Evolutionary conservation across 1,140 invertebrate genomes (phyloP).

Genomic region (Aphaenogaster floridana): DNA sequence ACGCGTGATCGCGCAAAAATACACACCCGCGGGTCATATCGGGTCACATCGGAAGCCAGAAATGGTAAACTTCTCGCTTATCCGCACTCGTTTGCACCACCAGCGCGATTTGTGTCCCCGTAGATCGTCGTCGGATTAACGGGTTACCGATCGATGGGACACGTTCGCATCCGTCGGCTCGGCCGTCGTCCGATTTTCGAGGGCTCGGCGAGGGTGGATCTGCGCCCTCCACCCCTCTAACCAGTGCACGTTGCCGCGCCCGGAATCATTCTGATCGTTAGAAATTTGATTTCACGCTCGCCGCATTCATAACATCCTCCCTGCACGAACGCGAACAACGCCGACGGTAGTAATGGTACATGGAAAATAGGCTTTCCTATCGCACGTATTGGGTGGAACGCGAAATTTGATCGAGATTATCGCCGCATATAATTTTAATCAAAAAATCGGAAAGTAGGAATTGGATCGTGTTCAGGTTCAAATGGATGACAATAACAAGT

Average conservation of each 20-base stretch:
- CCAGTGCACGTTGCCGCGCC: constrained; percentile 12
- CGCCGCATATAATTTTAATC: neutral
- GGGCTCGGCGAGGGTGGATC: neutral
- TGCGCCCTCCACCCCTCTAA: constrained; percentile 13
- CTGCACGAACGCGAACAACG: constrained; percentile 68
- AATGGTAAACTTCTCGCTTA: constrained; percentile 46
- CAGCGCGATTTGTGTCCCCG: constrained; percentile 43
- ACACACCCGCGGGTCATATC: constrained; percentile 1
- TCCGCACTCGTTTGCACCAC: constrained; percentile 47
- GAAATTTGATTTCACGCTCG: constrained; percentile 84
- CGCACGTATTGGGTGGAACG: neutral
- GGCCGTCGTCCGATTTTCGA: constrained; percentile 62
- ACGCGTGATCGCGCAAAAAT: constrained; percentile 16
- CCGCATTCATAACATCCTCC: constrained; percentile 80
- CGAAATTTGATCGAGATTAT: constrained; percentile 20
- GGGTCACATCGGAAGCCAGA: constrained; percentile 36
- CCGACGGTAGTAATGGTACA: constrained; percentile 55
- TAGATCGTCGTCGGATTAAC: constrained; percentile 54
- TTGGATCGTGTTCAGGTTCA: neutral
- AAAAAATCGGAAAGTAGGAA: neutral
- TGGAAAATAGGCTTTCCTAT: constrained; percentile 57
- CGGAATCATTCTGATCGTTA: constrained; percentile 79
- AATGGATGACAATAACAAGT: neutral
- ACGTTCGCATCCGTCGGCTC: neutral
- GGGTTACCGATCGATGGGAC: constrained; percentile 40